Conservation (phyloP, 1,140 invertebrate species). For the Platyura marginata region DNA sequence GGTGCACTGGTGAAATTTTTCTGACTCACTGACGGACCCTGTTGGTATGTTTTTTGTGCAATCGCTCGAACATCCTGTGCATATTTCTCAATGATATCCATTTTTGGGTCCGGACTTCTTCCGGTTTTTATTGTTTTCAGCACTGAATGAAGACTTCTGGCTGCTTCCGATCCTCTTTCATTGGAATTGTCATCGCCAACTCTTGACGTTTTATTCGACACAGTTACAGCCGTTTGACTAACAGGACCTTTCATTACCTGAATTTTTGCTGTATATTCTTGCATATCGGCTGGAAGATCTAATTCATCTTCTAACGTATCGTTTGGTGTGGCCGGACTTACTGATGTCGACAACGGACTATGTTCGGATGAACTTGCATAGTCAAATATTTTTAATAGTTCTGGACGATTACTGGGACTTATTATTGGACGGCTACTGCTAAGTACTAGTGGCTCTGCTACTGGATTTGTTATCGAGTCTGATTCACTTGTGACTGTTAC, state of each 20-base stretch:
- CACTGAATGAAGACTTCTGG: constrained; percentile 15
- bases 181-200: constrained; percentile 4
- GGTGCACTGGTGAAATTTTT: too few species aligned
- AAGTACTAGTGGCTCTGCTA: constrained; percentile 14
- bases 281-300: neutral
- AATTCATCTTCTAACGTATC: neutral
- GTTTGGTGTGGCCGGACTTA: neutral
- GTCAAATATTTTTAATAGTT: constrained; percentile 8
- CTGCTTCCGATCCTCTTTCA: constrained; percentile 19
- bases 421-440: constrained; percentile 16
- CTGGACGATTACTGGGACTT: neutral
- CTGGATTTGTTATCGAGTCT: constrained; percentile 16
- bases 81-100: neutral
- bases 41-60: neutral
- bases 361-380: constrained; percentile 10
- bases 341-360: neutral
- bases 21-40: constrained; percentile 4
- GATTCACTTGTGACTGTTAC: neutral
- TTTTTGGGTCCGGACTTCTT: neutral
- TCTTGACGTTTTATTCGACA: constrained; percentile 4
- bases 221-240: constrained; percentile 32
- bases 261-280: constrained; percentile 35
- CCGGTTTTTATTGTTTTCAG: constrained; percentile 14
- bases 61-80: neutral
- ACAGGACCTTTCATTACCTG: constrained; percentile 44